These are phyloP conservation scores for Polydrusus tereticollis DNA, from an alignment of 2,888 invertebrate genomes.

Conservation along the genomic window DNA sequence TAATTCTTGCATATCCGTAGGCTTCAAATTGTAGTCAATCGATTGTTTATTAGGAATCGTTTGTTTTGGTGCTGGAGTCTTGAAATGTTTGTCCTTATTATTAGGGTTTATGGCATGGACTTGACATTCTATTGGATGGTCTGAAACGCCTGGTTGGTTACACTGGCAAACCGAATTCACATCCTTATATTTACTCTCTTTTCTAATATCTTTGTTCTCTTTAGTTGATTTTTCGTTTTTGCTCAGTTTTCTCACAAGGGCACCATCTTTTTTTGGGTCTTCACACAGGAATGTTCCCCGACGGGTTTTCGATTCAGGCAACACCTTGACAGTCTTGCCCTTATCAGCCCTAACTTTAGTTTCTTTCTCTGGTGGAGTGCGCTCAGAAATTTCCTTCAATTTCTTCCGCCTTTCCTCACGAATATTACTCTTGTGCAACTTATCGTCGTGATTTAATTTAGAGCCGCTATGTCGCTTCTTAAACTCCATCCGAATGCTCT, in stretches of 20 bases:
- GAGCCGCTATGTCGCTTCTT: slow-evolving; percentile 30
- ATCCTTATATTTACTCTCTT: neutral
- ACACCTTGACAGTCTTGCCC: neutral
- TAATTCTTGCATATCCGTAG: neutral
- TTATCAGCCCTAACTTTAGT: neutral
- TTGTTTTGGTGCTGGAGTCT: too few species aligned
- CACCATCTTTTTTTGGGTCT: neutral
- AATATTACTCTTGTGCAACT: slow-evolving; percentile 14
- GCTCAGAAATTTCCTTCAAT: slow-evolving; percentile 30
- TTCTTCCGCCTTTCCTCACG: slow-evolving; percentile 36
- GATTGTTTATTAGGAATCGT: neutral
- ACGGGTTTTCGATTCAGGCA: slow-evolving; percentile 5
- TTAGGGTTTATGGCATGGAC: neutral
- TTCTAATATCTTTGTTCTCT: neutral
- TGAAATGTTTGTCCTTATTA: too few species aligned
- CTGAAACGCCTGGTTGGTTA: neutral
- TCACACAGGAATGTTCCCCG: slow-evolving; percentile 16
- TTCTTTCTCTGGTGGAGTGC: neutral
- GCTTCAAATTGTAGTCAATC: neutral
- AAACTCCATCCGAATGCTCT: slow-evolving; percentile 28
- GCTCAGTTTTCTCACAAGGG: too few species aligned
- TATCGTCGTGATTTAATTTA: slow-evolving; percentile 1
- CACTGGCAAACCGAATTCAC: neutral
- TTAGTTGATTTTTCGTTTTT: too few species aligned
- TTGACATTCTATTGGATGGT: neutral